These are phyloP conservation scores for Isaurus tuberculatus DNA, from an alignment of 92 coral and sea anemone genomes.

Conservation along the genomic window DNA sequence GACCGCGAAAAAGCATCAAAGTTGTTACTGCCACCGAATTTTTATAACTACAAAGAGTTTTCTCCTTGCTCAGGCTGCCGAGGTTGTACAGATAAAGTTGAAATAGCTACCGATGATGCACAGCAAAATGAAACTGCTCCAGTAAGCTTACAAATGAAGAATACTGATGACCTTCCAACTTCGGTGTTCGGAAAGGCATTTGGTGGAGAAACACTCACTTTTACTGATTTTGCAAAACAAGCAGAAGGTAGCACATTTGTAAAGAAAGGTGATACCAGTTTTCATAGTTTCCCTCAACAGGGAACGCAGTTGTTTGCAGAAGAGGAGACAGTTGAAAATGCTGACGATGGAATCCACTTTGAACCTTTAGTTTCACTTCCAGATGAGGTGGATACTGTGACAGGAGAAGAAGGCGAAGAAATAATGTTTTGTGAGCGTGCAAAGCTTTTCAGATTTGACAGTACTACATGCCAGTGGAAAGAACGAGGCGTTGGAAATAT, in stretches of 20 bases:
- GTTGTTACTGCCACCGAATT: slow-evolving; percentile 83
- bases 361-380: slow-evolving; percentile 94
- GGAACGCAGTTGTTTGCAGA: slow-evolving; percentile 84
- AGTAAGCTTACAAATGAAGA: slow-evolving; percentile 16
- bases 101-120: slow-evolving; percentile 1
- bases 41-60: slow-evolving; percentile 69
- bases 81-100: slow-evolving; percentile 57
- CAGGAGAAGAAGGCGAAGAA: slow-evolving; percentile 93
- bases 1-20: slow-evolving; percentile 85
- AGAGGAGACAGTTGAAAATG: slow-evolving; percentile 43
- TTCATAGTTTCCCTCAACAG: slow-evolving; percentile 70
- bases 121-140: slow-evolving; percentile 18
- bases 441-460: slow-evolving; percentile 86
- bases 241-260: slow-evolving; percentile 49
- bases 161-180: slow-evolving; percentile 20
- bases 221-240: slow-evolving; percentile 67
- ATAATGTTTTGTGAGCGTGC: slow-evolving; percentile 87
- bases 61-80: slow-evolving; percentile 70
- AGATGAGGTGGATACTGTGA: slow-evolving; percentile 67
- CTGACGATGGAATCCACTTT: slow-evolving; percentile 71
- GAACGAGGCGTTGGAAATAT: slow-evolving; percentile 96
- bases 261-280: slow-evolving; percentile 24
- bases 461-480: slow-evolving; percentile 81
- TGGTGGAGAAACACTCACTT: slow-evolving; percentile 63
- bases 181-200: slow-evolving; percentile 80